Conservation (phyloP, 35 echinoderm and acorn worm species). For the Antedon bifida region DNA sequence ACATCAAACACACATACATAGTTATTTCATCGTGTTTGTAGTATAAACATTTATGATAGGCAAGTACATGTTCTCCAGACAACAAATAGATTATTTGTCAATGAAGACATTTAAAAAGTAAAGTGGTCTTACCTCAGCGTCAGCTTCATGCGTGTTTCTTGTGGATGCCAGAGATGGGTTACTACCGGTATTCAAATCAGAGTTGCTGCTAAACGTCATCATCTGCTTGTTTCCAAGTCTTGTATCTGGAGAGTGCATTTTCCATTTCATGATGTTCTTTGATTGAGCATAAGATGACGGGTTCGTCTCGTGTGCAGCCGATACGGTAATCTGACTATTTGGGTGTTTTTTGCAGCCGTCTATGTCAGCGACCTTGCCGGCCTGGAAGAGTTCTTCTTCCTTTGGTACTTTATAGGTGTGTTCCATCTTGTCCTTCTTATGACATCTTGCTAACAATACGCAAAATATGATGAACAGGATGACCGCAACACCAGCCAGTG, state of each 20-base stretch:
- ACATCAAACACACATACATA: too few relatives aligned
- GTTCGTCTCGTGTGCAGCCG: conserved; percentile 5
- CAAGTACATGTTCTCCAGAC: too few relatives aligned
- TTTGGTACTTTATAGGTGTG: not conserved
- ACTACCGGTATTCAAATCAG: conserved; percentile 55
- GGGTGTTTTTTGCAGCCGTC: not conserved
- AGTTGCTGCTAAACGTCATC: conserved; percentile 84
- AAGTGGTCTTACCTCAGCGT: not conserved
- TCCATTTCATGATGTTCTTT: conserved; percentile 92
- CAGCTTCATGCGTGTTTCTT: not conserved
- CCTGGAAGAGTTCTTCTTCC: conserved; percentile 4
- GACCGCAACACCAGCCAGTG: conserved; percentile 47
- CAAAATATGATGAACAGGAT: conserved; percentile 67
- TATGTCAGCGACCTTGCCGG: not conserved
- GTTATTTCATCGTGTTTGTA: too few relatives aligned
- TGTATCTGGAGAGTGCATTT: conserved; percentile 41
- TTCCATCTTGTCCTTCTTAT: conserved; percentile 21
- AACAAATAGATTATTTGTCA: too few relatives aligned
- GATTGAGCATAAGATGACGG: conserved; percentile 54
- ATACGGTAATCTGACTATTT: conserved; percentile 1
- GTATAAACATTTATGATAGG: too few relatives aligned
- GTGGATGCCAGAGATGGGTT: not conserved
- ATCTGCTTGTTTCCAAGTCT: conserved; percentile 73
- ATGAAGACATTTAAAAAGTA: too few relatives aligned
- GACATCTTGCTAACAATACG: conserved; percentile 54